Base-by-base conservation (phyloP, 2,888 invertebrate species). In the Agrenia bidenticulata region DNA sequence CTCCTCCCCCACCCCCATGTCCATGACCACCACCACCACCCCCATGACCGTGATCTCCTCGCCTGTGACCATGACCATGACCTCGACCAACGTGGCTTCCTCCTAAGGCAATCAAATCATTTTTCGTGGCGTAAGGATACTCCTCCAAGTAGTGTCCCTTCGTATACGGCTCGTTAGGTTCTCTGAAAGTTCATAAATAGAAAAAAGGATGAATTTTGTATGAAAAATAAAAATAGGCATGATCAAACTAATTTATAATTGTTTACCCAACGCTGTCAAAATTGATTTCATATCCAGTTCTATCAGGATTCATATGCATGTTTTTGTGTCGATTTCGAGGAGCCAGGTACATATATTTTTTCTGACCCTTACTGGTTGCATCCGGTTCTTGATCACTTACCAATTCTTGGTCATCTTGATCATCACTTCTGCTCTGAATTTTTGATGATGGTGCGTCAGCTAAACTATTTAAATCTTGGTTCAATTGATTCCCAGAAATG, bases 361-460 rank as follows among this genome's bases (percentile, higher is more conserved):
- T 67, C 15, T 68, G 66, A 2, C 64, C 70, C 61, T 72, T 64
- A 1, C 64, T 60, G n/a, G 61, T 73, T 7, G 73, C 71, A 45
- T 73, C 73, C 1, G 76, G 74, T 27, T 76, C 76, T 63, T 76
- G 74, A 39, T 76, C 76, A 24, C 72, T 74, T 0, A 76, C 66
- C 15, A 76, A 61, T 32, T 32, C 32, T 11, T 32, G 32, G 5
- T 32, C 32, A 15, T 74, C 73, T 9, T 70, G 67, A 56, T 73
- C 74, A 56, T 73, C 73, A 23, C 63, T 59, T 41, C 69, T 64
- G 27, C 66, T 55, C 17, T 54, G 55, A 53, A 45, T 26, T 32
- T n/a, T 21, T 19, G 21, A 15, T 45, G n/a, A 15, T 9, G 45
- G 5, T 7, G 11, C 11, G 4, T 5, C n/a, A 15, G 45, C 5